Evolutionary conservation across 2,888 invertebrate genomes (phyloP).

Genomic region (Xylocampa areola): DNA sequence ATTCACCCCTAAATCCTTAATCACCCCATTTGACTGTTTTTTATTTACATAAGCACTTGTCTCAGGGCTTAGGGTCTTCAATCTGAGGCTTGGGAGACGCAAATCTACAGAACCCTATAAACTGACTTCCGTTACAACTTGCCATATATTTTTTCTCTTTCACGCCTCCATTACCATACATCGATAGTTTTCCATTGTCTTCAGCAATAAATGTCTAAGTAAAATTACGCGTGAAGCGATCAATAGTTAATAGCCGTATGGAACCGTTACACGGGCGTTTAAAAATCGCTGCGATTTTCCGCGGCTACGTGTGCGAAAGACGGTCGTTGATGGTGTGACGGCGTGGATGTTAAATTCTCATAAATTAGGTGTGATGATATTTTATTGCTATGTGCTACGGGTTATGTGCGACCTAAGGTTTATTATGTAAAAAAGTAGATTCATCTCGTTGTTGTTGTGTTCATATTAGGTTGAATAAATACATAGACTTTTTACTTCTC

Average conservation of each 20-base stretch:
- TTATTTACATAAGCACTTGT: no score
- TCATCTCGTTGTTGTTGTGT: no score
- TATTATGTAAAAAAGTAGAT: no score
- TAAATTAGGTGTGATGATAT: no score
- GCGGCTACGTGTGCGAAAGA: slow-evolving; percentile 48
- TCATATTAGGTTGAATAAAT: no score
- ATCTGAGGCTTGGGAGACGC: no score
- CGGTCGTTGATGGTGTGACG: slow-evolving; percentile 19
- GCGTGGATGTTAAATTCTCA: slow-evolving; percentile 13
- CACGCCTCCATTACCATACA: slow-evolving; percentile 61
- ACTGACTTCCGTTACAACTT: slow-evolving; percentile 4
- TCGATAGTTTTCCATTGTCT: slow-evolving; percentile 63
- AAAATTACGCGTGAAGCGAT: slow-evolving; percentile 63
- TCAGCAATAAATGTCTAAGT: slow-evolving; percentile 61
- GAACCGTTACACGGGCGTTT: slow-evolving; percentile 54
- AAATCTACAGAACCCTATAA: slow-evolving; percentile 38
- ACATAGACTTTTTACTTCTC: no score
- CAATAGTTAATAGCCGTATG: slow-evolving; percentile 53
- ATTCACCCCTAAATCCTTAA: no score
- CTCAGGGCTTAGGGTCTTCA: no score
- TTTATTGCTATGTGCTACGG: no score
- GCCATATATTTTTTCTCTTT: slow-evolving; percentile 47
- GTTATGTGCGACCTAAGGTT: no score
- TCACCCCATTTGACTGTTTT: no score
- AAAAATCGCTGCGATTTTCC: slow-evolving; percentile 54